Percentiles rank a stretch among this genome's conserved stretches.
These are phyloP conservation scores for Poeciliopsis turrubarensis DNA, from an alignment of 2,113 vertebrate genomes.

Conservation along the genomic window DNA sequence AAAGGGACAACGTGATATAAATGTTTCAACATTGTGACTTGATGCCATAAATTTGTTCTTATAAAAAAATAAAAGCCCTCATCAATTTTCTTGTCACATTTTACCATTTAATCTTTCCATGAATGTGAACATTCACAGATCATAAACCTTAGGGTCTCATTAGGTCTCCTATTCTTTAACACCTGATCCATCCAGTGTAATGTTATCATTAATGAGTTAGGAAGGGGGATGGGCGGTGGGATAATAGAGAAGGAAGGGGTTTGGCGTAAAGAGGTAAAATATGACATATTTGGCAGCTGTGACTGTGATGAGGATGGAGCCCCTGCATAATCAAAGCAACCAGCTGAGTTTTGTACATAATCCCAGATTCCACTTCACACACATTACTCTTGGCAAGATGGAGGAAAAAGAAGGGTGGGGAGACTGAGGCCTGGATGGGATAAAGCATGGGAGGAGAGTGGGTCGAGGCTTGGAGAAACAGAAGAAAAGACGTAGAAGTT, in stretches of 20 bases:
- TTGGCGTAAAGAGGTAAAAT: conserved; percentile 57
- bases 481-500: conserved; percentile 26
- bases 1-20: not conserved
- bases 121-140: conserved; percentile 27
- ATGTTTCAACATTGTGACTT: not conserved
- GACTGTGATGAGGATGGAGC: conserved; percentile 50
- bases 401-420: conserved; percentile 36
- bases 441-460: conserved; percentile 24
- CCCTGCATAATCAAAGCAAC: conserved; percentile 70
- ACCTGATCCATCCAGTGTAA: conserved; percentile 52
- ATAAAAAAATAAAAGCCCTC: not conserved
- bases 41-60: not conserved
- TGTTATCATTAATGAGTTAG: conserved; percentile 57
- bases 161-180: conserved; percentile 19
- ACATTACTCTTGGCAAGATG: conserved; percentile 41
- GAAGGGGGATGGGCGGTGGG: conserved; percentile 18
- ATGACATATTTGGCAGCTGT: conserved; percentile 75
- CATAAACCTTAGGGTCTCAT: conserved; percentile 35
- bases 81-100: not conserved
- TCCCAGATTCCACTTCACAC: conserved; percentile 56
- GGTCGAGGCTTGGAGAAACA: conserved; percentile 27
- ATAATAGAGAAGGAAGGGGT: conserved; percentile 5
- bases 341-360: conserved; percentile 61
- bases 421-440: conserved; percentile 27
- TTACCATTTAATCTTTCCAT: conserved; percentile 19